phyloP scores from a whole-genome alignment of 2,888 invertebrate species.

The Drosophila affinis region DNA sequence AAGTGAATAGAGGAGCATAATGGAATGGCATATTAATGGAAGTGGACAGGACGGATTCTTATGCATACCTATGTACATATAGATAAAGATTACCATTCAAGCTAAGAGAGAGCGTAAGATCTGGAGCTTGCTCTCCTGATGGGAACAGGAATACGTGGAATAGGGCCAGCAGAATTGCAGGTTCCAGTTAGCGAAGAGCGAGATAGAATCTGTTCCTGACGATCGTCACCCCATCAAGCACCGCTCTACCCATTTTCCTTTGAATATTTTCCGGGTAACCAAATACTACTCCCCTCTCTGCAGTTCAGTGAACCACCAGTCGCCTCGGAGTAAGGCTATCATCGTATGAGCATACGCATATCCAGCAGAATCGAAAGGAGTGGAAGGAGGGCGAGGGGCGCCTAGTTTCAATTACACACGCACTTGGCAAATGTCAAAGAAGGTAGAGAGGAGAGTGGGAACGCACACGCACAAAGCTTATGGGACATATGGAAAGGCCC shows the following conservation, averaged over 20 bases:
- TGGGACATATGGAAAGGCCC: slow-evolving; percentile 13
- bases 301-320: slow-evolving; percentile 27
- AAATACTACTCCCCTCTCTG: slow-evolving; percentile 20
- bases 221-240: not conserved
- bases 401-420: slow-evolving; percentile 78
- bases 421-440: slow-evolving; percentile 63
- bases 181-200: not conserved
- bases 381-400: slow-evolving; percentile 2
- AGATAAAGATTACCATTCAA: not conserved
- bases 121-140: not conserved
- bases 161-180: not conserved
- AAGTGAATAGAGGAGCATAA: too few species aligned
- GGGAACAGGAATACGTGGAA: not conserved
- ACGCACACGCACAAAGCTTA: not conserved
- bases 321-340: not conserved
- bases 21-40: too few species aligned
- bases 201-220: not conserved
- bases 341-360: slow-evolving; percentile 17
- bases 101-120: not conserved
- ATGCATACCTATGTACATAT: too few species aligned
- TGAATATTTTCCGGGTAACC: not conserved
- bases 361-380: slow-evolving; percentile 8
- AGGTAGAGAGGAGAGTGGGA: not conserved
- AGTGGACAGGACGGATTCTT: not conserved
- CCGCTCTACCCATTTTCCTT: slow-evolving; percentile 1